phyloP scores from a whole-genome alignment of 2,888 invertebrate genomes.

The Alviniconcha strummeri region DNA sequence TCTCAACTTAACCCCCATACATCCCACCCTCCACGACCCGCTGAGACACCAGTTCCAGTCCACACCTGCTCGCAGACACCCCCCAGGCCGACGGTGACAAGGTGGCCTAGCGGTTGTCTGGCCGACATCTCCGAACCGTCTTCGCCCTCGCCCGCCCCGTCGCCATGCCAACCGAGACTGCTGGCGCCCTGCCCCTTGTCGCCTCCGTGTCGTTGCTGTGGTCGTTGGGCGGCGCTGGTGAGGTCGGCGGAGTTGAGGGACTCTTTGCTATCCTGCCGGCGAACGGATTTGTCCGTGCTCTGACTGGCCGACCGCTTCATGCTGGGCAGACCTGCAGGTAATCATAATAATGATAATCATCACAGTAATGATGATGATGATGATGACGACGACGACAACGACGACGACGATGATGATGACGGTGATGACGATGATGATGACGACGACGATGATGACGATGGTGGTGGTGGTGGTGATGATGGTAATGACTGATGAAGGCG shows the following conservation, averaged over 20 bases:
- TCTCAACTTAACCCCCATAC: no score
- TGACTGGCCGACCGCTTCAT: constrained; percentile 40
- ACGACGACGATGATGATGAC: neutral
- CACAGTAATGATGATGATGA: neutral
- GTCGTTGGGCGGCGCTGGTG: neutral
- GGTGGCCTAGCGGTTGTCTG: neutral
- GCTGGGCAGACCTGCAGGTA: constrained; percentile 32
- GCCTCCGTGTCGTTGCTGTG: neutral
- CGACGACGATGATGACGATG: neutral
- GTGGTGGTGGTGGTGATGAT: neutral
- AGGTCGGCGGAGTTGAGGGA: constrained; percentile 36
- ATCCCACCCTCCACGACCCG: no score
- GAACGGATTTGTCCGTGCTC: constrained; percentile 38
- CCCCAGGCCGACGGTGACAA: neutral
- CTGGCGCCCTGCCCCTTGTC: no score
- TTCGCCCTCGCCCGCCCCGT: neutral
- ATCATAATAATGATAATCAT: neutral
- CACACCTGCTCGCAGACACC: neutral
- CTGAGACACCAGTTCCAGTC: no score
- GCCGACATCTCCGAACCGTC: no score
- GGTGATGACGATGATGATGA: neutral
- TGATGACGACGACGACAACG: neutral
- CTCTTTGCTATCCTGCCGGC: constrained; percentile 42
- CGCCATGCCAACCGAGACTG: neutral
- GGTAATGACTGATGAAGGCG: no score